Percentiles rank a stretch among this genome's conserved stretches.
Conservation (phyloP, 2,797 vertebrate species). For the Trachurus trachurus region DNA sequence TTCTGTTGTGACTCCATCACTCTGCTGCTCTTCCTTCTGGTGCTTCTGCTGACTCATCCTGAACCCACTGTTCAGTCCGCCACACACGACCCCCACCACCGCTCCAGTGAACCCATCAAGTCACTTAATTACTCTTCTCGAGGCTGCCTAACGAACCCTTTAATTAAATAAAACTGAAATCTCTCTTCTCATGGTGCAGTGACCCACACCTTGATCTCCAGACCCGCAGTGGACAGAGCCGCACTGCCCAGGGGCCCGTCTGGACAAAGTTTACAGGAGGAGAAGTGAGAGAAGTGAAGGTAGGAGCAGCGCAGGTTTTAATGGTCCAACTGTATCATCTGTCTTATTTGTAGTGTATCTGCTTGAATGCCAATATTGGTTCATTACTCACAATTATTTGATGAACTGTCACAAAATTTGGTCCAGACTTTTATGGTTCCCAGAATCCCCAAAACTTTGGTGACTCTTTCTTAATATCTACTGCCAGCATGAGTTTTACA, state of each 20-base stretch:
- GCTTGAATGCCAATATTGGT: neutral
- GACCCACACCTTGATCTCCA: slow-evolving; percentile 10
- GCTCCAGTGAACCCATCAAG: slow-evolving; percentile 57
- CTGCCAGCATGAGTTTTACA: neutral
- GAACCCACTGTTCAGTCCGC: slow-evolving; percentile 1
- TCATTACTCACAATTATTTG: neutral
- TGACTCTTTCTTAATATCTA: neutral
- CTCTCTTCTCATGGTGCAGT: slow-evolving; percentile 19
- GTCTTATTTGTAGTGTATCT: neutral
- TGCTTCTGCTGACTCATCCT: slow-evolving; percentile 28
- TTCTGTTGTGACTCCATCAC: slow-evolving; percentile 2
- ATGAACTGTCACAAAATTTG: neutral
- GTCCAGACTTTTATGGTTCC: neutral
- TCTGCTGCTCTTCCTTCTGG: slow-evolving; percentile 8
- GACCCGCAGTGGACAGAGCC: neutral
- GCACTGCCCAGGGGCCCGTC: neutral
- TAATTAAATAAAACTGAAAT: slow-evolving; percentile 68
- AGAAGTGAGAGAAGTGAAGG: neutral
- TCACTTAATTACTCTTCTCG: slow-evolving; percentile 69
- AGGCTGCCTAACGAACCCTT: slow-evolving; percentile 67
- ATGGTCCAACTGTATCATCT: neutral
- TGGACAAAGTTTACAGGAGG: slow-evolving; percentile 23
- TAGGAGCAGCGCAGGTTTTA: slow-evolving; percentile 23
- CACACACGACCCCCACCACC: slow-evolving; percentile 12
- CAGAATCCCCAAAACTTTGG: neutral